Evolutionary conservation across 2,888 invertebrate genomes (phyloP), one percentile per base, ranked within the genome.

Genomic region (Ceramica pisi): DNA sequence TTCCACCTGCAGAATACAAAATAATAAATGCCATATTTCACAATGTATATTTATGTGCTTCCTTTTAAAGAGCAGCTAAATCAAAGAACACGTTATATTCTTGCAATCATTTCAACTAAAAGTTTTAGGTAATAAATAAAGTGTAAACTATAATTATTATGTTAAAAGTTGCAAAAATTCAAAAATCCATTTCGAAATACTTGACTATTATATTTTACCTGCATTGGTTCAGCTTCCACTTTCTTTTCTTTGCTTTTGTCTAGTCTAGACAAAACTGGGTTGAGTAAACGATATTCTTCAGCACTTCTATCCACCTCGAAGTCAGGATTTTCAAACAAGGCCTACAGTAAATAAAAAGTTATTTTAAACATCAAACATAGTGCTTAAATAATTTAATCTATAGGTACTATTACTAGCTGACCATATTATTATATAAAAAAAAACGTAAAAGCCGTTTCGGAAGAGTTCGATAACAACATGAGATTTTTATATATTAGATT

Each of bases 261-360:
- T 64, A 98, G 92, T 85, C 98, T 97, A 46, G 98, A 98, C 50
- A 99, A 95, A 7, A 99, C 98, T 26, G 99, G 99, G 92, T 99
- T 99, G 26, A 99, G 94, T 75, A 99, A 96, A 85, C 97, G 97
- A 92, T 97, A 99, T 90, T 99, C 99, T 87, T 98, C 98, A 62
- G 98, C 97, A 89, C 97, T 97, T 86, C 97, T 98, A 90, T 99
- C 98, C 69, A 99, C 98, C 93, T 99, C 97, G 92, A 98, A 99
- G 90, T 99, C 98, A 16, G 98, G 97, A 95, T 99, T 98, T 86
- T 97, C 97, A 93, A 99, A 99, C 90, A 99, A 94, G 2, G 97
- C 97, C 94, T 96, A 83, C 72, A 89, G 91, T 10, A 65, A 55
- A 9, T 14, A 12, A 5, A 57, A 57, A 41, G 16, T n/a, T 6